Base-by-base conservation (phyloP, 2,888 invertebrate genomes). In the Pristionchus fissidentatus region DNA sequence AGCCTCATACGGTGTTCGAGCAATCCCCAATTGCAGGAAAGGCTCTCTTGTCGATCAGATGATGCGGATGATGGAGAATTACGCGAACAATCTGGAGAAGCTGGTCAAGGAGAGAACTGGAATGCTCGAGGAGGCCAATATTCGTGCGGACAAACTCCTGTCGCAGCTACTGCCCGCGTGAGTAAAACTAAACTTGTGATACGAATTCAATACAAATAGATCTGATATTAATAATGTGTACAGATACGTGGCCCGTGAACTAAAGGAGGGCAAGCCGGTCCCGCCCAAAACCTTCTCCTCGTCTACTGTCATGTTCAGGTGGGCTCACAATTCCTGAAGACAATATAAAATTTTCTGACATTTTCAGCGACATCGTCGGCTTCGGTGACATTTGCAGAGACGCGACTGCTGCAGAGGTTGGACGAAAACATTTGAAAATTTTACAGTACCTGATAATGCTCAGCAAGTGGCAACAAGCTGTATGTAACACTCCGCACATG, bases 51-150 rank as follows among this genome's bases (percentile, higher is more conserved):
- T 92, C 35, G 92, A 92, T 82, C 92, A 92, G 83, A 91, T 91
- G 91, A 91, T 91, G 87, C 84, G 90, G 29, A 88, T 89, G 66
- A 88, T 89, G 89, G 89, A 89, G 35, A 60, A 90, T 80, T 92
- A 92, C 75, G 91, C 92, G 19, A 92, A 92, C 79, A 92, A 92
- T 83, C 85, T 92, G 60, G 92, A 92, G 85, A 92, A 92, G 66
- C 46, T 92, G 10, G 92, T 92, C 10, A 70, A 90, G 38, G 92
- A 92, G 60, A 83, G 92, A 84, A 92, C 92, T 35, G 91, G 90
- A 85, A 90, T 92, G 91, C 86, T 92, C 81, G 92, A 92, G 79
- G 92, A 92, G 81, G 92, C 92, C 1, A 92, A 91, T 73, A 81
- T 85, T 5, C 83, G 89, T 81, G 92, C 91, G 0, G 92, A 92